Conservation (phyloP, 1,140 invertebrate genomes). For the Steinernema khuongi region DNA sequence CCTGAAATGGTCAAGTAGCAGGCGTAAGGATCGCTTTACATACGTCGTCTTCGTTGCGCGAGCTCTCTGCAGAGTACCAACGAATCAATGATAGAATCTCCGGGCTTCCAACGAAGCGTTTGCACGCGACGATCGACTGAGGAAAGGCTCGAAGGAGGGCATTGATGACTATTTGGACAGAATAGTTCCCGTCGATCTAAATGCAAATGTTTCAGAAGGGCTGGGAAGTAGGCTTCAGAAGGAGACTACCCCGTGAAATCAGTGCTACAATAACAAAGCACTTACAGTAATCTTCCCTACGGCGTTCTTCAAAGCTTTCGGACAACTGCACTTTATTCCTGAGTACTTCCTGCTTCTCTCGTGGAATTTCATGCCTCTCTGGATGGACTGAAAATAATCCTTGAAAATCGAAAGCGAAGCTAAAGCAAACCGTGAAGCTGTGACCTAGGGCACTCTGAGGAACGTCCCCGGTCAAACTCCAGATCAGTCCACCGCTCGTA, state of each 20-base stretch:
- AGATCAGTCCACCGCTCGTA: background rate
- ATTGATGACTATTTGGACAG: background rate
- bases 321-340: background rate
- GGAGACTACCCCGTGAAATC: no score
- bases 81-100: background rate
- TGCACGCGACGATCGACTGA: background rate
- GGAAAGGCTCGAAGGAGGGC: background rate
- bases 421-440: background rate
- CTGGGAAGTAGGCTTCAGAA: no score
- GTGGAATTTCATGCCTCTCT: background rate
- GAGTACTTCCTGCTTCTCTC: background rate
- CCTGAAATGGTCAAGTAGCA: background rate
- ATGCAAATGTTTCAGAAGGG: no score
- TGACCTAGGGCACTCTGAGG: background rate
- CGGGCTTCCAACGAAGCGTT: background rate
- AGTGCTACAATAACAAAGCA: background rate
- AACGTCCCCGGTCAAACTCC: background rate
- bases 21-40: background rate
- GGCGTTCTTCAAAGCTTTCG: background rate
- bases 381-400: background rate
- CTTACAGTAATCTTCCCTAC: background rate
- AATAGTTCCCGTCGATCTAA: background rate
- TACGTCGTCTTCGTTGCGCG: background rate
- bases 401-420: background rate
- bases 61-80: background rate